Evolutionary conservation across 2,888 invertebrate species (phyloP).

Genomic region (Cataglyphis livida): DNA sequence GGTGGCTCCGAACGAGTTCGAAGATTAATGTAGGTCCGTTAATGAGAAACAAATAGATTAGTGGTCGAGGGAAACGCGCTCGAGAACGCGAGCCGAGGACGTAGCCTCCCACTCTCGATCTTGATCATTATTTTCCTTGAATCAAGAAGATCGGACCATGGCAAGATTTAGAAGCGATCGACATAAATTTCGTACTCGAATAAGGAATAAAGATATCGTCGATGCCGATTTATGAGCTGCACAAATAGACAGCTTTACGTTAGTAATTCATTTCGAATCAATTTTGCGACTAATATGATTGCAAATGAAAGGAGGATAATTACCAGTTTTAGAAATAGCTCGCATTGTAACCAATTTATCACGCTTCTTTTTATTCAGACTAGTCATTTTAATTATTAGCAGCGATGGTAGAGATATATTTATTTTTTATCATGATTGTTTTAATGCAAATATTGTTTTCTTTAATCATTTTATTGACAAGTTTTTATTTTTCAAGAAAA

Average conservation of each 20-base stretch:
- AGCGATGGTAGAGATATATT: background rate
- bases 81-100: conserved; percentile 38
- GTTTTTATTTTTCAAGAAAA: background rate
- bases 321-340: conserved; percentile 23
- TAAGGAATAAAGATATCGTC: conserved; percentile 45
- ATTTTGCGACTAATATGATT: conserved; percentile 23
- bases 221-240: conserved; percentile 34
- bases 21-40: conserved; percentile 83
- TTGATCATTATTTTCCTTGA: conserved; percentile 55
- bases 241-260: conserved; percentile 23
- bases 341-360: conserved; percentile 15
- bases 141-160: conserved; percentile 11
- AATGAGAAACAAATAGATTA: conserved; percentile 84
- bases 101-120: conserved; percentile 48
- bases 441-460: background rate
- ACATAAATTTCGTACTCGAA: conserved; percentile 43
- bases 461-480: background rate
- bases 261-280: conserved; percentile 10
- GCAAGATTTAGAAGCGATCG: conserved; percentile 30
- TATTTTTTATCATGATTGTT: background rate
- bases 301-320: conserved; percentile 41
- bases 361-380: conserved; percentile 17
- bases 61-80: conserved; percentile 52
- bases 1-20: conserved; percentile 62
- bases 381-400: conserved; percentile 31